Conservation (phyloP, 1,140 invertebrate species). For the Ceratina calcarata region DNA sequence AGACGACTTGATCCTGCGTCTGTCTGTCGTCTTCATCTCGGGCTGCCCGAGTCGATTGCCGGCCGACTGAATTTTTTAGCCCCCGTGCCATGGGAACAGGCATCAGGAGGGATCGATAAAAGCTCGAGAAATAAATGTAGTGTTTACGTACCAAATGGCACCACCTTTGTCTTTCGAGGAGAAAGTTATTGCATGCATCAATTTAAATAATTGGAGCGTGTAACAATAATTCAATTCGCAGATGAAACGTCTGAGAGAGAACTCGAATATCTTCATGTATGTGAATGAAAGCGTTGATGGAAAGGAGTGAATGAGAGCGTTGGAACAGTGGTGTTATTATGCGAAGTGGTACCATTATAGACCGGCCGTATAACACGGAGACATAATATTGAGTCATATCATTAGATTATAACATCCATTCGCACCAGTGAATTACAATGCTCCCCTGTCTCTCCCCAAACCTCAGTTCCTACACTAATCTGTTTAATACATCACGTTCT, state of each 20-base stretch:
- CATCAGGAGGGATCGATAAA: not conserved
- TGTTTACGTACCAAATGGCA: not conserved
- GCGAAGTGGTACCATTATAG: not conserved
- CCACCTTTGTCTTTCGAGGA: not conserved
- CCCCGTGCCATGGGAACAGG: not conserved
- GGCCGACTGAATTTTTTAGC: not conserved
- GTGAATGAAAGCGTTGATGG: not conserved
- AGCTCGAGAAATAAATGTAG: not conserved
- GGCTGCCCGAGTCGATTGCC: constrained; percentile 1
- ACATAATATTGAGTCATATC: not conserved
- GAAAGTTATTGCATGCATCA: not conserved
- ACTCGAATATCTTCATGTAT: not conserved
- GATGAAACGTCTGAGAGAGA: not conserved
- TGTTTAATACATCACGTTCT: not conserved
- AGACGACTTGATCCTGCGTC: constrained; percentile 51
- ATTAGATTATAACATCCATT: not conserved
- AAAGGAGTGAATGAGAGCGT: not conserved
- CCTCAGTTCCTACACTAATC: not conserved
- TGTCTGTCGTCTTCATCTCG: constrained; percentile 50
- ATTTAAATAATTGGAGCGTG: not conserved
- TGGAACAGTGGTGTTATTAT: not conserved
- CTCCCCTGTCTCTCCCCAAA: not conserved
- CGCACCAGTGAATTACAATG: not conserved
- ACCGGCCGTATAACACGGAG: not conserved
- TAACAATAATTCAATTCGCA: not conserved